Base-by-base conservation (phyloP, 2,797 vertebrate genomes). In the Pseudocheirus occidentalis region DNA sequence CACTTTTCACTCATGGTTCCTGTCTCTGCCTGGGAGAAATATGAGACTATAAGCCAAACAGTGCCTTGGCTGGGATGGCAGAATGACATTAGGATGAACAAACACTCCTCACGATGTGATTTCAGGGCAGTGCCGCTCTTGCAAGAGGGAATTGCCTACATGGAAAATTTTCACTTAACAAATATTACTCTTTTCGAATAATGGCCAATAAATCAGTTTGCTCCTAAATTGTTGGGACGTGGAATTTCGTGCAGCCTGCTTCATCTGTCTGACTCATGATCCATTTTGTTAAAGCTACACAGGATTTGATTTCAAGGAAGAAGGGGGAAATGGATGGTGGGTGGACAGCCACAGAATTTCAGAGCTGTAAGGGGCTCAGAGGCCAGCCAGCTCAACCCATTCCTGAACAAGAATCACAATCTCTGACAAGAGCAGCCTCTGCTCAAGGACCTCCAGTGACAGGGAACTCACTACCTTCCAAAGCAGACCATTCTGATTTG, bases 91-190 rank as follows among this genome's bases (percentile, higher is more conserved):
- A 89, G 62, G 73, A 93, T 90, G 92, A 96, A 93, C 90, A 89
- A 94, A 96, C 13, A 6, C 58, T 94, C 90, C 56, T 57, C 54
- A 55, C 55, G 56, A 94, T 93, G 28, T 0, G 40, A 96, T 92
- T 95, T 95, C 57, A 4, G 92, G 81, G 90, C 95, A 93, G 95
- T 55, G 96, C 91, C 58, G 50, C 40, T 53, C 95, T 90, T 11
- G 29, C 90, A 55, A 66, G 53, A 56, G 62, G 91, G 93, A 81
- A 93, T 94, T 91, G 89, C 94, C 95, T 97, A 95, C 57, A 46
- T 0, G 56, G 95, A 97, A 97, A 96, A 94, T 81, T 95, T 97
- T 92, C 94, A 94, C 94, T 96, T 97, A 97, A 97, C 94, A 94
- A 53, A 96, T 96, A 97, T 97, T 94, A 95, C 95, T 94, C 55